Percentiles rank a stretch among this genome's conserved stretches.
Conservation (phyloP, 2,888 invertebrate species). For the Clistopyga incitator region DNA sequence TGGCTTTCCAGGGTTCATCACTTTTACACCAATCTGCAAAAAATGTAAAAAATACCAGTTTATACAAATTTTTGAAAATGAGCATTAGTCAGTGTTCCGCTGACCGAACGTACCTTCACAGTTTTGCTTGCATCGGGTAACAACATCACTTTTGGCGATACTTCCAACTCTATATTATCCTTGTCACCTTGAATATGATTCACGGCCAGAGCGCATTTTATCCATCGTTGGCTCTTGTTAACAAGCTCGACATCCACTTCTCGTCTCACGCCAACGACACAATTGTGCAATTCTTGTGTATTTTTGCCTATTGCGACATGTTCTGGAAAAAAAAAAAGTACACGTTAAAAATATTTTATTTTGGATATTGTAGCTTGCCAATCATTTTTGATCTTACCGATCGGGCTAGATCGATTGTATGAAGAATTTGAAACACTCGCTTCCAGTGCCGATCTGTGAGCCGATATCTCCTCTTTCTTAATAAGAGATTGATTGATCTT, state of each 20-base stretch:
- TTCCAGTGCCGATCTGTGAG: constrained; percentile 64
- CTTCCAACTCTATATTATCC: constrained; percentile 75
- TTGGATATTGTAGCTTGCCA: neutral
- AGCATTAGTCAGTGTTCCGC: neutral
- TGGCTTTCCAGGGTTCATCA: constrained; percentile 76
- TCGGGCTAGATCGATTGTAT: constrained; percentile 29
- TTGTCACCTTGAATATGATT: constrained; percentile 78
- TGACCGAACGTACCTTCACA: constrained; percentile 73
- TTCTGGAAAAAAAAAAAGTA: constrained; percentile 44
- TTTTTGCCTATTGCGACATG: constrained; percentile 76
- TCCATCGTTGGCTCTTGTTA: constrained; percentile 80
- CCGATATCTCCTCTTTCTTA: constrained; percentile 61
- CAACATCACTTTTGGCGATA: constrained; percentile 76
- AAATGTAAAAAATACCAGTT: constrained; percentile 17
- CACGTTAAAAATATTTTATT: neutral
- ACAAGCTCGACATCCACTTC: constrained; percentile 78
- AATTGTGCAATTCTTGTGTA: constrained; percentile 78
- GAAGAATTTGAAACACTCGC: constrained; percentile 53
- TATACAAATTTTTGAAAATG: neutral
- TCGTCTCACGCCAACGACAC: constrained; percentile 77
- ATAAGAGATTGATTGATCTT: constrained; percentile 34
- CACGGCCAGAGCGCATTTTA: constrained; percentile 76
- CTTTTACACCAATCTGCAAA: constrained; percentile 78
- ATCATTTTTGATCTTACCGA: too few species aligned
- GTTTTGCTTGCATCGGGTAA: constrained; percentile 77